phyloP scores from a whole-genome alignment of 2,888 invertebrate genomes.

The Drepanosiphum platanoidis region DNA sequence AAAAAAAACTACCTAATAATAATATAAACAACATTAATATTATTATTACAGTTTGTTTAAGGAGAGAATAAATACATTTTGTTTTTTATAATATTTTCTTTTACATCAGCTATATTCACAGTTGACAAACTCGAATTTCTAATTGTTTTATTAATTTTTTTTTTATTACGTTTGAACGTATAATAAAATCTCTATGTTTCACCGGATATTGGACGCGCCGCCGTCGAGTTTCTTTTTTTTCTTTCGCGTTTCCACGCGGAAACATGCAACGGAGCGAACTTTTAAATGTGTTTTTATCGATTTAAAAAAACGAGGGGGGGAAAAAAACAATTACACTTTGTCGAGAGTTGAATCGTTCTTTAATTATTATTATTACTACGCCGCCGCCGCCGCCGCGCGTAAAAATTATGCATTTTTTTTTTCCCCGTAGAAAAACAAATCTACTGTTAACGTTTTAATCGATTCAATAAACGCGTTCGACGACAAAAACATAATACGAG shows the following conservation, averaged over 20 bases:
- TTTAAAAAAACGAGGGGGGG: constrained; percentile 6
- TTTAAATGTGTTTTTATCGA: constrained; percentile 27
- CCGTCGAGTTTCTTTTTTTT: constrained; percentile 24
- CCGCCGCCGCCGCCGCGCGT: too few species aligned
- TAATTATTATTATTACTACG: neutral
- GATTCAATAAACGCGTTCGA: neutral
- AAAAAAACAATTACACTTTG: constrained; percentile 10
- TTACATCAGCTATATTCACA: neutral
- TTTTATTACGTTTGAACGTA: neutral
- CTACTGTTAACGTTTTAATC: neutral
- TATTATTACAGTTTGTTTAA: too few species aligned
- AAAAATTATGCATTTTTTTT: neutral
- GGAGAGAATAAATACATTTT: neutral
- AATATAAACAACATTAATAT: neutral
- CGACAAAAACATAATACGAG: neutral
- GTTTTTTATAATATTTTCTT: neutral
- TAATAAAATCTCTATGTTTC: neutral
- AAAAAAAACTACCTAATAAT: neutral
- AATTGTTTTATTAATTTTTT: neutral
- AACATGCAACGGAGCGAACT: constrained; percentile 27
- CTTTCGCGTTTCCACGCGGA: neutral
- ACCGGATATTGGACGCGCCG: neutral
- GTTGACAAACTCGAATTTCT: neutral
- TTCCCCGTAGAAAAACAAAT: neutral
- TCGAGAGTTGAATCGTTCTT: neutral